Percentiles rank a stretch among this genome's conserved stretches.
Evolutionary conservation across 2,888 invertebrate species (phyloP).

Genomic region (Apodemia zela): DNA sequence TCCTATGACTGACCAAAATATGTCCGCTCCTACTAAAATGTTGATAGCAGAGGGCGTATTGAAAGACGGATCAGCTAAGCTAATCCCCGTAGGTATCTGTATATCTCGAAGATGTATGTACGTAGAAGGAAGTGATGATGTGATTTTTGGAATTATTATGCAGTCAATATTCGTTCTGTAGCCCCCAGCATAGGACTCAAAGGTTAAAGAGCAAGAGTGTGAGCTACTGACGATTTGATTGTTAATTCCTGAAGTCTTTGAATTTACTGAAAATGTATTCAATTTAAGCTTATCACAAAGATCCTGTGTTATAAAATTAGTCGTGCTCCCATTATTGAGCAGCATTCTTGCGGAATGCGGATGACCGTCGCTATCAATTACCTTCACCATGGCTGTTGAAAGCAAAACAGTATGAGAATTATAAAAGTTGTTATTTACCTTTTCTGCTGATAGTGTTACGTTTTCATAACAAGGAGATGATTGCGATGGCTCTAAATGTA

Average conservation of each 20-base stretch:
- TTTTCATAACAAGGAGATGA: conserved; percentile 12
- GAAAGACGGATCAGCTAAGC: conserved; percentile 32
- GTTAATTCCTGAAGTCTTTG: conserved; percentile 28
- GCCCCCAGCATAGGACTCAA: conserved; percentile 23
- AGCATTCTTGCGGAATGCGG: conserved; percentile 20
- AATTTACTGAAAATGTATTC: not conserved
- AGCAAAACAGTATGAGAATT: conserved; percentile 11
- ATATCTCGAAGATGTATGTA: conserved; percentile 26
- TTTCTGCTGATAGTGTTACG: conserved; percentile 17
- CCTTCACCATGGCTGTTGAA: conserved; percentile 21
- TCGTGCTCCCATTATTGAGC: conserved; percentile 24
- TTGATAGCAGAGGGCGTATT: conserved; percentile 31
- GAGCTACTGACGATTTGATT: conserved; percentile 26
- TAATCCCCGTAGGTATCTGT: conserved; percentile 28
- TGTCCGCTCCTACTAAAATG: conserved; percentile 33
- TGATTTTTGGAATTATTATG: conserved; percentile 28
- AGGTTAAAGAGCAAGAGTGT: conserved; percentile 23
- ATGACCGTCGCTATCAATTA: conserved; percentile 12
- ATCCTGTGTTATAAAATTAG: conserved; percentile 23
- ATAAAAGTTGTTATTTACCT: not conserved
- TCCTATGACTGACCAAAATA: conserved; percentile 32
- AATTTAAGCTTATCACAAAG: conserved; percentile 12
- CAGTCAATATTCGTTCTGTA: conserved; percentile 27
- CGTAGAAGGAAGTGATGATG: conserved; percentile 26
- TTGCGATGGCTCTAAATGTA: conserved; percentile 24